phyloP scores from a whole-genome alignment of 2,113 vertebrate genomes.

The Myrmophylax atrothorax region DNA sequence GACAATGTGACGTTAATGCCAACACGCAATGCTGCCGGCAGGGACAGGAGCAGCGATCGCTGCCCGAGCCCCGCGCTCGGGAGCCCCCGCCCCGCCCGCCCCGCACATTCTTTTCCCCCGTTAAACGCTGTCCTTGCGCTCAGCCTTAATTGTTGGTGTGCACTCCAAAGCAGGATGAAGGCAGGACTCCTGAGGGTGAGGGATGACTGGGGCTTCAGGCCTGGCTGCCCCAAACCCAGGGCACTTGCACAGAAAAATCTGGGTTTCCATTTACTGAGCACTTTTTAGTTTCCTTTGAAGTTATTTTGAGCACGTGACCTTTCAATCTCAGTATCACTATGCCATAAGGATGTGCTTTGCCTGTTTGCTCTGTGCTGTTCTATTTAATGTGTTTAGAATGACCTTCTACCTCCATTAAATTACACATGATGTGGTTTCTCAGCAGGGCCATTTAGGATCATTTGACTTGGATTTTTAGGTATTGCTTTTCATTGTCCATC shows the following conservation, averaged over 20 bases:
- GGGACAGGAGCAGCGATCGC: not conserved
- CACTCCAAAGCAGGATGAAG: not conserved
- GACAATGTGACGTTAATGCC: not conserved
- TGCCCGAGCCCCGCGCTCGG: not conserved
- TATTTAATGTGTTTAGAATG: not conserved
- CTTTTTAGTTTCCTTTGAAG: not conserved
- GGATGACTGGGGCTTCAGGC: not conserved
- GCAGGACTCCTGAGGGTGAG: not conserved
- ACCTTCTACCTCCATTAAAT: conserved; percentile 23
- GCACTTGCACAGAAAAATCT: not conserved
- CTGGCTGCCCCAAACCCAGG: not conserved
- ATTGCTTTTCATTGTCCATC: conserved; percentile 31
- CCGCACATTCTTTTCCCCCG: not conserved
- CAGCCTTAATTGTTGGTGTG: not conserved
- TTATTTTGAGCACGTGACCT: not conserved
- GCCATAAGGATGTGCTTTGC: not conserved
- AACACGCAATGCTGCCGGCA: not conserved
- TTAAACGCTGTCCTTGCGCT: not conserved
- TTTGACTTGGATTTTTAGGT: not conserved
- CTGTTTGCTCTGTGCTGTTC: not conserved
- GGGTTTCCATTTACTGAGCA: fast-evolving
- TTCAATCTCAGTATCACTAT: not conserved
- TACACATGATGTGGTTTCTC: conserved; percentile 9
- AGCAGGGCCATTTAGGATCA: conserved; percentile 11
- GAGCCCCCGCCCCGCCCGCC: too few relatives aligned